Percentiles rank a stretch among this genome's conserved stretches.
phyloP scores from a whole-genome alignment of 2,888 invertebrate genomes.

The Tenthredo notha region DNA sequence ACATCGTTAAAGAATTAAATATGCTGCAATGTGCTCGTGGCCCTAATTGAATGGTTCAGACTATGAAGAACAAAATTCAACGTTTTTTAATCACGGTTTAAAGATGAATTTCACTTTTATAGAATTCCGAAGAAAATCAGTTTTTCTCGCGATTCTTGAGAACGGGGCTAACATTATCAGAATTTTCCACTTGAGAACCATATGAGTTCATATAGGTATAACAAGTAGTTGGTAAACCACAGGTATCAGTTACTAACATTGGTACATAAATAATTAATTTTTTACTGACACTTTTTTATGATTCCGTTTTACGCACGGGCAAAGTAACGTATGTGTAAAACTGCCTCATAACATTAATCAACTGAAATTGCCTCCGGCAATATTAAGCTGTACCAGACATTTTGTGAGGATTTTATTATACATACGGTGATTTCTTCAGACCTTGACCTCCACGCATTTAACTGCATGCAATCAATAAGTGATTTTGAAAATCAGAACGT shows the following conservation, averaged over 20 bases:
- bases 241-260: neutral
- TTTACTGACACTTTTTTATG: neutral
- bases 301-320: neutral
- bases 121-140: neutral
- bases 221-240: neutral
- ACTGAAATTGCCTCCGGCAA: neutral
- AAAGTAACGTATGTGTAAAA: neutral
- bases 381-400: neutral
- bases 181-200: too few species aligned
- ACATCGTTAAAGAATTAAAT: neutral
- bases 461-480: neutral
- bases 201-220: neutral
- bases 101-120: neutral
- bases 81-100: neutral
- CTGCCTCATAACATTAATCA: neutral
- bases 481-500: neutral
- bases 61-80: neutral
- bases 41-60: neutral
- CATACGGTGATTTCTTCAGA: neutral
- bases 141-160: neutral
- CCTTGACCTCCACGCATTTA: neutral
- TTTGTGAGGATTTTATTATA: neutral
- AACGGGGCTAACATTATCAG: neutral
- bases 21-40: neutral
- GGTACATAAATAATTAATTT: neutral